Base-by-base conservation (phyloP, 2,888 invertebrate species). In the Tetheella fluctuosa region DNA sequence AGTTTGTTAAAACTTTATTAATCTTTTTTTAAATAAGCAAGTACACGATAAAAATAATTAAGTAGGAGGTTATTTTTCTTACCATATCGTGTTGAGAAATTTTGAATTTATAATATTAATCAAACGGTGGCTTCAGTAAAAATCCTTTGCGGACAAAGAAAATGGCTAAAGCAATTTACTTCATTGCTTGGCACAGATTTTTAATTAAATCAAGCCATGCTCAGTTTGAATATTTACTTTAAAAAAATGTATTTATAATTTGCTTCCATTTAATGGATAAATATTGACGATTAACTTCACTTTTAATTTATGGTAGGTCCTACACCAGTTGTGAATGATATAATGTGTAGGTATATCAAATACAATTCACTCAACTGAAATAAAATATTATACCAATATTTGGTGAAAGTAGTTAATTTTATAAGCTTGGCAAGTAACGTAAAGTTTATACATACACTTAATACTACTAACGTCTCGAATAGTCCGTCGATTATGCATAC, bases 171-270 rank as follows among this genome's bases (percentile, higher is more conserved):
- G 64, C 60, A 69, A 70, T 76, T 66, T 68, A 64, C 57, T 67
- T 64, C 56, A 65, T 61, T 71, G 64, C 64, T 68, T 64, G 64
- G 66, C 61, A 65, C 62, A 63, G 61, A 64, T 70, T 71, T 75
- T 76, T 76, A 79, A 78, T 79, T 74, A 74, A 79, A 73, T 71
- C 57, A 65, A 67, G 59, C 60, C 64, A 58, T 63, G 68, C 64
- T 66, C 68, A 62, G 67, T 69, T 73, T 59, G 54, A 63, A 54
- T 66, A 64, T 65, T 64, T 69, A 63, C 62, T 66, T 70, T 64
- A 65, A 67, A 72, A 71, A 70, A 62, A 68, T 73, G 66, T 53
- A 23, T 54, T 54, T 17, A 53, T 52, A 17, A 54, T 60, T 62
- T 70, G 1, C 39, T n/a, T 65, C 54, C 67, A 70, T 76, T 68